Conservation (phyloP, 2,113 vertebrate species). For the Gasterosteus aculeatus region DNA sequence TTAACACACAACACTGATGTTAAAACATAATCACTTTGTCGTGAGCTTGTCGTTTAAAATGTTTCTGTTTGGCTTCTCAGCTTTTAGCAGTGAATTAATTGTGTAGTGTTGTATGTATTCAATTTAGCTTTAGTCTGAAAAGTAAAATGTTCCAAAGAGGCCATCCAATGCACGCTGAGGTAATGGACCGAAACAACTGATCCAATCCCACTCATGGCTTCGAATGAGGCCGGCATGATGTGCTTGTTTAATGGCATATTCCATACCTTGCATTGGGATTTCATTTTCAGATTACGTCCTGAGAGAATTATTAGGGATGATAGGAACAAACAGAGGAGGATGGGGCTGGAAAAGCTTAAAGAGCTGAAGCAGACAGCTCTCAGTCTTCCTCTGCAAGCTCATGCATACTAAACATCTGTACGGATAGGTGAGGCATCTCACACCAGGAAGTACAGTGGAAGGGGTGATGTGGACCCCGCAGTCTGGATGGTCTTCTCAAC, state of each 20-base stretch:
- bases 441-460: neutral
- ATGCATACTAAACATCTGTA: conserved; percentile 67
- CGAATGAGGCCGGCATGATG: conserved; percentile 71
- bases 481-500: neutral
- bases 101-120: conserved; percentile 9
- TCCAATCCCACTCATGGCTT: conserved; percentile 74
- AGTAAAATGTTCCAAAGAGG: conserved; percentile 40
- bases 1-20: neutral
- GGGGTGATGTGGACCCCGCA: neutral
- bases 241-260: conserved; percentile 71
- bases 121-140: conserved; percentile 30
- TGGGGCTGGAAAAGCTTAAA: conserved; percentile 64
- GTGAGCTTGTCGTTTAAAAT: neutral
- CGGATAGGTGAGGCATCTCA: conserved; percentile 38
- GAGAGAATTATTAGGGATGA: conserved; percentile 72
- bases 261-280: conserved; percentile 63
- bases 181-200: conserved; percentile 77
- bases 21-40: neutral
- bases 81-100: conserved; percentile 10
- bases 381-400: conserved; percentile 52
- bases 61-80: neutral
- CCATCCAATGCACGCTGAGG: conserved; percentile 60
- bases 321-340: conserved; percentile 55
- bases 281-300: conserved; percentile 66
- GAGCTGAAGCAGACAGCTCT: conserved; percentile 57